Conservation (phyloP, 2,113 vertebrate species). For the Toxotes chatareus region DNA sequence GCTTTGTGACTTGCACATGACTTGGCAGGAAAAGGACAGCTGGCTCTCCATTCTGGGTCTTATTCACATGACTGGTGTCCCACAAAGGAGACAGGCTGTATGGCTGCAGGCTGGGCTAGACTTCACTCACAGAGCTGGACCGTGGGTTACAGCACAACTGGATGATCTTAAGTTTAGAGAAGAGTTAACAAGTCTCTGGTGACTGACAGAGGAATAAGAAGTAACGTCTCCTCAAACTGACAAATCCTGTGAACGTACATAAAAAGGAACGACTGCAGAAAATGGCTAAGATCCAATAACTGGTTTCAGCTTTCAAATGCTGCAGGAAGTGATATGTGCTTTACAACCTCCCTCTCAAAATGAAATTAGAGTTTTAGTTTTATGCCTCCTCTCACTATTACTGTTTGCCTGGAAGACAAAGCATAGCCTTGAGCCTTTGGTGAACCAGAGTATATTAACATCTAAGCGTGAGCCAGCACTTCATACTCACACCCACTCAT, state of each 20-base stretch:
- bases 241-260: slow-evolving; percentile 5
- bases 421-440: slow-evolving; percentile 46
- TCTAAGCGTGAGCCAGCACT: slow-evolving; percentile 47
- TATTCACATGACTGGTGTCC: slow-evolving; percentile 79
- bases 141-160: slow-evolving; percentile 38
- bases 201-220: slow-evolving; percentile 8
- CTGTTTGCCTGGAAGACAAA: slow-evolving; percentile 57
- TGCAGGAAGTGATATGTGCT: slow-evolving; percentile 46
- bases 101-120: slow-evolving; percentile 53
- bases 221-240: slow-evolving; percentile 10
- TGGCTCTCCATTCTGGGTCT: slow-evolving; percentile 70
- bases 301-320: slow-evolving; percentile 36
- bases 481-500: slow-evolving; percentile 58
- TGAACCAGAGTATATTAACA: slow-evolving; percentile 56
- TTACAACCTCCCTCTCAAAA: slow-evolving; percentile 39
- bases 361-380: slow-evolving; percentile 57
- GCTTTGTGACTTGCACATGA: slow-evolving; percentile 84
- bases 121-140: slow-evolving; percentile 38
- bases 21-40: slow-evolving; percentile 81
- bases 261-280: slow-evolving; percentile 9
- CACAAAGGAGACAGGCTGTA: slow-evolving; percentile 67
- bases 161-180: slow-evolving; percentile 21
- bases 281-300: slow-evolving; percentile 29
- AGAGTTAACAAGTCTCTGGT: slow-evolving; percentile 39
- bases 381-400: slow-evolving; percentile 33